These are phyloP conservation scores for Tridacna crocea DNA, from an alignment of 2,888 invertebrate species.

Conservation along the genomic window DNA sequence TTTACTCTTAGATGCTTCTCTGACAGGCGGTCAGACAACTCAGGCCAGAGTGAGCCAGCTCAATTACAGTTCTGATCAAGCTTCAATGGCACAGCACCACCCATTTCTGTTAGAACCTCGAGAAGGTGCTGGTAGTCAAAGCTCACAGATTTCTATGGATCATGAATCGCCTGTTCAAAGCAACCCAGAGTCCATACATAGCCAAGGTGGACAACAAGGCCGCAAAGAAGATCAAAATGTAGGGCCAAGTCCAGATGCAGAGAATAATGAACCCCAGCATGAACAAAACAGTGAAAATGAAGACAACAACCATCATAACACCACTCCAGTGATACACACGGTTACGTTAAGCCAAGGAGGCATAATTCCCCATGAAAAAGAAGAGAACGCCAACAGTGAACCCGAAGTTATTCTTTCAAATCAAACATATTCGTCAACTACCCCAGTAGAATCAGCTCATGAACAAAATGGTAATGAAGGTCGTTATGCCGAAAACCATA, in stretches of 20 bases:
- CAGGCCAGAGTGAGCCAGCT: background rate
- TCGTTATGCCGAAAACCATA: background rate
- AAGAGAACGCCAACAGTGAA: background rate
- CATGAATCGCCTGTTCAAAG: background rate
- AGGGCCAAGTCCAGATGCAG: background rate
- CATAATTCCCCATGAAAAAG: background rate
- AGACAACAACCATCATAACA: background rate
- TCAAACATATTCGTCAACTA: background rate
- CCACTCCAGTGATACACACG: background rate
- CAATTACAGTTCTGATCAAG: background rate
- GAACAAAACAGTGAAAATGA: background rate
- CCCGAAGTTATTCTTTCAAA: slow-evolving; percentile 6
- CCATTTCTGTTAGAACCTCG: slow-evolving; percentile 7
- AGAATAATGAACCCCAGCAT: background rate
- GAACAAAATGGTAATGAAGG: background rate
- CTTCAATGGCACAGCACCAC: background rate
- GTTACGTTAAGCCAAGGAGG: slow-evolving; percentile 9
- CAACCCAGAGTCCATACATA: background rate
- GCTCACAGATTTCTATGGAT: background rate
- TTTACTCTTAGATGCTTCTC: slow-evolving; percentile 11
- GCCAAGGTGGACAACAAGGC: background rate
- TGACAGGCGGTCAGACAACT: background rate
- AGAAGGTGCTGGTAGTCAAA: background rate
- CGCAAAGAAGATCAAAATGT: background rate
- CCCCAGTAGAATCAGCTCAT: background rate